Conservation (phyloP, 2,113 vertebrate species). For the Hipposideros armiger region DNA sequence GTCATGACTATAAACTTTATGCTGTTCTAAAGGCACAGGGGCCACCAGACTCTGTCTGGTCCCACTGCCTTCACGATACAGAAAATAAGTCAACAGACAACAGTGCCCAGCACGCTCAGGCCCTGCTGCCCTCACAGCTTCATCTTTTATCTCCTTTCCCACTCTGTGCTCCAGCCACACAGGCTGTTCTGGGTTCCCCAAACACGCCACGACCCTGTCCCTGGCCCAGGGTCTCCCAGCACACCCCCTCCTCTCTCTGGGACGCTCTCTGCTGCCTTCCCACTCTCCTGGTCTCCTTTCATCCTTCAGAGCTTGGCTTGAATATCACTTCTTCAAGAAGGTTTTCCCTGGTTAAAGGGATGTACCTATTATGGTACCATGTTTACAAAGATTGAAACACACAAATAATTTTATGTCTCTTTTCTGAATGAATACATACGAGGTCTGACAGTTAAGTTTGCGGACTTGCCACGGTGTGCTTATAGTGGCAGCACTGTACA, state of each 20-base stretch:
- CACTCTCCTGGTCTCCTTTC: not conserved
- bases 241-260: not conserved
- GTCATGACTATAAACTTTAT: not conserved
- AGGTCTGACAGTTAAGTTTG: no score
- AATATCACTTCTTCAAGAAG: not conserved
- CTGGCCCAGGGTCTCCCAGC: not conserved
- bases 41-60: no score
- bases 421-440: not conserved
- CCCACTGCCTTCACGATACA: rapidly evolving
- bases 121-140: rapidly evolving
- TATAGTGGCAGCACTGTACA: no score
- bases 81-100: not conserved
- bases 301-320: not conserved
- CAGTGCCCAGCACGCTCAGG: no score
- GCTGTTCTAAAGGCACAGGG: not conserved
- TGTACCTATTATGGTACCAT: not conserved
- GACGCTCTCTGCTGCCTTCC: not conserved
- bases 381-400: not conserved
- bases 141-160: not conserved
- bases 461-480: no score
- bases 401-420: not conserved
- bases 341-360: not conserved
- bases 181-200: not conserved
- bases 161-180: not conserved
- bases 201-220: not conserved